These are phyloP conservation scores for Syrphus vitripennis DNA, from an alignment of 2,888 invertebrate genomes.

Conservation along the genomic window DNA sequence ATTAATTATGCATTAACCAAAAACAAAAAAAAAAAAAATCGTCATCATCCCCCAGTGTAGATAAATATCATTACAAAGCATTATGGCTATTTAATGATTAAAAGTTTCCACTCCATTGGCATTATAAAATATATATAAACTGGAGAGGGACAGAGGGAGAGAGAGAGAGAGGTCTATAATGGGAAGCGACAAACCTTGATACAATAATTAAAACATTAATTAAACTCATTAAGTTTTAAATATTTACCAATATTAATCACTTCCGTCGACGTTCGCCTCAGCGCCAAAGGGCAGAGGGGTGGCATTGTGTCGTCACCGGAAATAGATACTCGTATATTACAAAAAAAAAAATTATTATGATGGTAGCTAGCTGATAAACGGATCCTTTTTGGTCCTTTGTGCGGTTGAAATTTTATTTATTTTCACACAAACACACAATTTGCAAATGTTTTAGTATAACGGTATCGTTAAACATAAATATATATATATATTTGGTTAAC, in stretches of 20 bases:
- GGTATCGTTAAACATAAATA: no score
- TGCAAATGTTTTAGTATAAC: no score
- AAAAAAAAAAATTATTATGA: background rate
- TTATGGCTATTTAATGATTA: slow-evolving; percentile 16
- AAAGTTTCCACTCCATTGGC: slow-evolving; percentile 28
- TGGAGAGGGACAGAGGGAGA: no score
- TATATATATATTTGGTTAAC: background rate
- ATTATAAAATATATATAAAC: background rate
- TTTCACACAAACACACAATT: background rate
- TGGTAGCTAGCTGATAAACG: background rate
- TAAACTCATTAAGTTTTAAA: slow-evolving; percentile 25
- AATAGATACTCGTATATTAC: background rate
- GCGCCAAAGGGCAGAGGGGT: background rate
- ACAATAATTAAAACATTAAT: slow-evolving; percentile 20
- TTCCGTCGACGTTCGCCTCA: background rate
- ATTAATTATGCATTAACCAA: slow-evolving; percentile 53
- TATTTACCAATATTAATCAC: slow-evolving; percentile 54
- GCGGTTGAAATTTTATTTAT: background rate
- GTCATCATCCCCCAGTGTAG: background rate
- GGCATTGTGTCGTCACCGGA: background rate
- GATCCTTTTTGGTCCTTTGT: background rate
- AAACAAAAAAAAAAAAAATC: background rate
- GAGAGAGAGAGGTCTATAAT: background rate
- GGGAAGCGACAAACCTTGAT: slow-evolving; percentile 29
- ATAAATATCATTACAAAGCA: background rate